Evolutionary conservation across 1,140 invertebrate genomes (phyloP).

Genomic region (Phymorhynchus buccinoides): DNA sequence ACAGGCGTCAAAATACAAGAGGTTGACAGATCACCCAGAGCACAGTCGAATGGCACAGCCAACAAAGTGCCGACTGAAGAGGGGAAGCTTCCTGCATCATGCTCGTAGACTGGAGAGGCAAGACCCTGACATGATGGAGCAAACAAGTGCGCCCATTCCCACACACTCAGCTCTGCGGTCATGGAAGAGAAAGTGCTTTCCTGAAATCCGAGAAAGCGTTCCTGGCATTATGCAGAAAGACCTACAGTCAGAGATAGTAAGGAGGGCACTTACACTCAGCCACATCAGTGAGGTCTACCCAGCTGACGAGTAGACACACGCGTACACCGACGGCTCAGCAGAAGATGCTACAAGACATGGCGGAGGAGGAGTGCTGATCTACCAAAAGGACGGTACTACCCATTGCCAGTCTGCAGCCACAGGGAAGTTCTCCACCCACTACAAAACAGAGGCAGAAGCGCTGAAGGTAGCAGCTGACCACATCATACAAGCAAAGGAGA

Average conservation of each 20-base stretch:
- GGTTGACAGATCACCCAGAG: too few relatives aligned
- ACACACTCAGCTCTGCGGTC: too few relatives aligned
- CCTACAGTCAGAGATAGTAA: not conserved
- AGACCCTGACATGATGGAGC: too few relatives aligned
- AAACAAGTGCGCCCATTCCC: too few relatives aligned
- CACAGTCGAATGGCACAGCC: too few relatives aligned
- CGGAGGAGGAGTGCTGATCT: not conserved
- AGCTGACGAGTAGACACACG: not conserved
- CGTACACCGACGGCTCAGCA: constrained; percentile 1
- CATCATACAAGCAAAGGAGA: not conserved
- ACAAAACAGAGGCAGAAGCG: not conserved
- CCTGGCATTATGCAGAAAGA: too few relatives aligned
- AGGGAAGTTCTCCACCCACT: not conserved
- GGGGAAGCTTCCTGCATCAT: too few relatives aligned
- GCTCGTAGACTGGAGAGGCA: too few relatives aligned
- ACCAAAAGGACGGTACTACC: not conserved
- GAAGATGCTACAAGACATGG: not conserved
- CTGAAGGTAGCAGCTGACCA: not conserved
- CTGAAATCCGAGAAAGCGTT: too few relatives aligned
- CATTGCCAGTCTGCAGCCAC: not conserved
- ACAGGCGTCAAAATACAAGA: too few relatives aligned
- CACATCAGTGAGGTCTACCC: not conserved
- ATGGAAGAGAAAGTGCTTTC: too few relatives aligned
- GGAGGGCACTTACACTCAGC: not conserved
- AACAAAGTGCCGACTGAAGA: too few relatives aligned